A percentile compares a stretch with the other conserved stretches of the same genome.
Conservation (phyloP, 2,113 vertebrate genomes). For the Phylloscopus whistleri region DNA sequence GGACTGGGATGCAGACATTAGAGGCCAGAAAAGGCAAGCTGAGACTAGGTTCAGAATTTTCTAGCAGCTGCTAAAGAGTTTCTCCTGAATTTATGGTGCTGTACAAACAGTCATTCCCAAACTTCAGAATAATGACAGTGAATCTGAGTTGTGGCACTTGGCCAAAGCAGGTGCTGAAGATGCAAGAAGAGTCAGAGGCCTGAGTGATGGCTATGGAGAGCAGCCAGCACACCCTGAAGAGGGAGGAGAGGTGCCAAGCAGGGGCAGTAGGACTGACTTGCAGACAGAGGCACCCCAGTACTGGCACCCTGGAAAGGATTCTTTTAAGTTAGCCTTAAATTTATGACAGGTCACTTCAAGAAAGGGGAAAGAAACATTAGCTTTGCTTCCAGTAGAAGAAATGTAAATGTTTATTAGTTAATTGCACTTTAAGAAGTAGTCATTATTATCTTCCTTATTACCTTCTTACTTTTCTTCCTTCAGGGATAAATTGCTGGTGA, state of each 20-base stretch:
- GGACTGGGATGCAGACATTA: background rate
- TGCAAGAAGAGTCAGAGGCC: background rate
- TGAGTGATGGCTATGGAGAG: rapidly evolving
- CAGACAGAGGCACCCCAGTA: background rate
- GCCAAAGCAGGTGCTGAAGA: background rate
- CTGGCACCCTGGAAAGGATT: background rate
- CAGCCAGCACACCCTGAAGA: rapidly evolving
- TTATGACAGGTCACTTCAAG: background rate
- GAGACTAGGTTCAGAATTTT: background rate
- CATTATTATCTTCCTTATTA: background rate
- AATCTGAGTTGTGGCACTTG: background rate
- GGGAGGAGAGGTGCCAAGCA: background rate
- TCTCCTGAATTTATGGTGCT: background rate
- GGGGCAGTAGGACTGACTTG: background rate
- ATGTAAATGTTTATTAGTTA: background rate
- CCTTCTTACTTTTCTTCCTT: background rate
- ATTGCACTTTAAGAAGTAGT: background rate
- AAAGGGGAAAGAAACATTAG: background rate
- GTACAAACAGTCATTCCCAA: background rate
- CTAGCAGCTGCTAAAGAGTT: background rate
- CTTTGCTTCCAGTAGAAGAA: background rate
- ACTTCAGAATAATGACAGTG: background rate
- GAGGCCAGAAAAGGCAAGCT: background rate
- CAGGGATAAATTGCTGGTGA: background rate
- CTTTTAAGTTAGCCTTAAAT: background rate